A percentile compares a stretch with the other conserved stretches of the same genome.
phyloP scores from a whole-genome alignment of 2,113 vertebrate genomes.

The Misgurnus anguillicaudatus region DNA sequence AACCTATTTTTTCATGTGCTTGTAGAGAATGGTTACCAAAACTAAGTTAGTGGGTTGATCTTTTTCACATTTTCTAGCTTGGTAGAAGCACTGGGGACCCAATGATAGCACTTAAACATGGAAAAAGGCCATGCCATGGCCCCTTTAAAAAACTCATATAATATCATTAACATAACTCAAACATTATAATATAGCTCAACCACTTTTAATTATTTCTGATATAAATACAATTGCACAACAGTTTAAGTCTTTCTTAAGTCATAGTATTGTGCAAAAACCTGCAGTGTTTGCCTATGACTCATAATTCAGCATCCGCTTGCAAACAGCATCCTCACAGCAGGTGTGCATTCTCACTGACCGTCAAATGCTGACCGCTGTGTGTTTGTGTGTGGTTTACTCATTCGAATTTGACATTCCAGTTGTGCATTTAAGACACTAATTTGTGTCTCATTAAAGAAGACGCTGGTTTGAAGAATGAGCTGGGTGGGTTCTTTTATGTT shows the following conservation, averaged over 20 bases:
- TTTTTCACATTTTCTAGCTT: too few relatives aligned
- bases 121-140: too few relatives aligned
- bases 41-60: too few relatives aligned
- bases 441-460: conserved; percentile 22
- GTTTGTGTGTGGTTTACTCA: background rate
- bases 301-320: background rate
- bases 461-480: background rate
- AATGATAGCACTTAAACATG: too few relatives aligned
- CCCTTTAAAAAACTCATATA: too few relatives aligned
- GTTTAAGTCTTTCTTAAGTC: too few relatives aligned
- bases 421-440: conserved; percentile 12
- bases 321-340: background rate
- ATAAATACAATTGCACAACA: background rate
- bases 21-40: too few relatives aligned
- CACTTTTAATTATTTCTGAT: background rate
- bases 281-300: conserved; percentile 3
- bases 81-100: too few relatives aligned
- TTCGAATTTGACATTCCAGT: conserved; percentile 27
- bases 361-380: background rate
- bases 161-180: too few relatives aligned
- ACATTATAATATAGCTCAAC: too few relatives aligned
- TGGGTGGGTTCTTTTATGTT: background rate
- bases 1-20: too few relatives aligned
- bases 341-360: background rate
- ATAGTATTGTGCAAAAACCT: background rate